Percentiles rank a stretch among this genome's conserved stretches.
These are phyloP conservation scores for Mamestra brassicae DNA, from an alignment of 2,888 invertebrate genomes.

Conservation along the genomic window DNA sequence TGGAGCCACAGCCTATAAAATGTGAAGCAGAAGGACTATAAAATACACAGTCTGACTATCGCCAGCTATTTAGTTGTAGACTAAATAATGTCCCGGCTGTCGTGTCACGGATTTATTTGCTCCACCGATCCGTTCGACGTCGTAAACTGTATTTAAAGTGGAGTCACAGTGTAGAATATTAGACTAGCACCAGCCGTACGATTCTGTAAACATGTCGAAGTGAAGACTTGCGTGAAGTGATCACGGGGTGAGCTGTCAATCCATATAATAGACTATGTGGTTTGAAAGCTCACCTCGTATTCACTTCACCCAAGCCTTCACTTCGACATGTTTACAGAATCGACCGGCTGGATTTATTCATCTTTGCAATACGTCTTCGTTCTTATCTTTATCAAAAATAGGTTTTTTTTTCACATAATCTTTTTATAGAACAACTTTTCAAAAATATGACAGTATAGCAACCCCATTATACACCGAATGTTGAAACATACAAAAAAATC, in stretches of 20 bases:
- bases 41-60: slow-evolving; percentile 50
- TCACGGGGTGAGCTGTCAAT: too few species aligned
- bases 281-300: too few species aligned
- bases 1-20: slow-evolving; percentile 50
- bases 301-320: too few species aligned
- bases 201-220: too few species aligned
- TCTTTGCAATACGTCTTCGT: not conserved
- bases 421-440: too few species aligned
- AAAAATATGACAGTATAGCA: too few species aligned
- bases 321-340: too few species aligned
- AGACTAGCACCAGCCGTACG: not conserved
- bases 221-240: too few species aligned
- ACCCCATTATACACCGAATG: too few species aligned
- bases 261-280: too few species aligned
- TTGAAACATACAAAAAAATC: too few species aligned
- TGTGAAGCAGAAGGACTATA: slow-evolving; percentile 47
- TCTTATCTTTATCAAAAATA: not conserved
- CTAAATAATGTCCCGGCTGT: slow-evolving; percentile 45
- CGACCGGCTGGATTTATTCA: not conserved
- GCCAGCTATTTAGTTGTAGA: slow-evolving; percentile 54
- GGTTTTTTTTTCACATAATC: not conserved
- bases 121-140: slow-evolving; percentile 55
- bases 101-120: slow-evolving; percentile 58
- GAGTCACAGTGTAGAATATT: slow-evolving; percentile 23
- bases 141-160: slow-evolving; percentile 55